These are phyloP conservation scores for Garrulus glandarius DNA, from an alignment of 2,797 vertebrate genomes.

Conservation along the genomic window DNA sequence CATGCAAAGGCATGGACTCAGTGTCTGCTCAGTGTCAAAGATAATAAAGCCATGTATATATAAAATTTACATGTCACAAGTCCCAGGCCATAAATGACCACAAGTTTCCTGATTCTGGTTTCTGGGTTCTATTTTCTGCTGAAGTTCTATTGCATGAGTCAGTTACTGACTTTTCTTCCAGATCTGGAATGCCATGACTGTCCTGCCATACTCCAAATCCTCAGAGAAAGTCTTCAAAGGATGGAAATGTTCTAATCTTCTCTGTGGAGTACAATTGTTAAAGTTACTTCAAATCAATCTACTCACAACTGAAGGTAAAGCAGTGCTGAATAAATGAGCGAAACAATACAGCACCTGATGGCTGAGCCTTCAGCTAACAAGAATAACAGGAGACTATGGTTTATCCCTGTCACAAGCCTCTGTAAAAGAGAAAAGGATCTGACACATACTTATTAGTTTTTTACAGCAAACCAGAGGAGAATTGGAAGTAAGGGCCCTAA, in stretches of 20 bases:
- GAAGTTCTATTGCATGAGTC: neutral
- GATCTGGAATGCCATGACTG: neutral
- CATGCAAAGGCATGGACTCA: neutral
- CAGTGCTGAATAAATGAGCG: constrained; percentile 23
- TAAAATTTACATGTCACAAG: neutral
- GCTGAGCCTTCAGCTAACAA: constrained; percentile 18
- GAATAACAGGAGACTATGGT: neutral
- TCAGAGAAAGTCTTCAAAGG: constrained; percentile 26
- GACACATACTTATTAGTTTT: constrained; percentile 47
- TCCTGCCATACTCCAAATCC: constrained; percentile 1
- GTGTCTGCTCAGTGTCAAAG: neutral
- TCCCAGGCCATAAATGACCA: neutral
- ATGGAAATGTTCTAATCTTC: constrained; percentile 56
- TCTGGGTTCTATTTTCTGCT: neutral
- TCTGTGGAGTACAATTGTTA: constrained; percentile 23
- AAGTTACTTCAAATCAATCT: constrained; percentile 32
- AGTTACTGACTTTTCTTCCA: neutral
- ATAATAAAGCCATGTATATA: neutral
- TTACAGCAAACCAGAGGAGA: constrained; percentile 33
- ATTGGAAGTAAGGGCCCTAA: constrained; percentile 38
- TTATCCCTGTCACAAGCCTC: constrained; percentile 42
- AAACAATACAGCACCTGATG: neutral
- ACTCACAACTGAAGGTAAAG: neutral
- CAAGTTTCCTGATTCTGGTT: neutral
- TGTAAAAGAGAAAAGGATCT: constrained; percentile 47